phyloP scores from a whole-genome alignment of 2,888 invertebrate species.

The Stenolophus ochropezus region DNA sequence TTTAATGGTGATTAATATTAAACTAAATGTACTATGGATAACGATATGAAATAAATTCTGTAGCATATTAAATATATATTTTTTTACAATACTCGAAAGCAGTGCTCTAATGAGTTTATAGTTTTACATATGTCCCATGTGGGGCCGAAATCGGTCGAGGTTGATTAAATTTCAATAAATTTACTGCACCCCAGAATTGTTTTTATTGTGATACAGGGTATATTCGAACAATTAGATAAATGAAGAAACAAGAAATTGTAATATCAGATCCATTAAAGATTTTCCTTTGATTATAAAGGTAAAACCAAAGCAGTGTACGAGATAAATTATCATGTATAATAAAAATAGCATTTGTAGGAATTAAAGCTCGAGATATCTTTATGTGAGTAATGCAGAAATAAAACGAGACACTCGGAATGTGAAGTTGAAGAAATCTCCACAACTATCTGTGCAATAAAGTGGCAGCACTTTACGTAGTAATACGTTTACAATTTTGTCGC shows the following conservation, averaged over 20 bases:
- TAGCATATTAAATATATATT: too few relatives aligned
- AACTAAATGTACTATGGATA: too few relatives aligned
- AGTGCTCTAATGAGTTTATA: too few relatives aligned
- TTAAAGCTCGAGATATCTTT: background rate
- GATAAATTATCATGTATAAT: background rate
- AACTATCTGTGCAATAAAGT: constrained; percentile 32
- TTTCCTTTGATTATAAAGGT: background rate
- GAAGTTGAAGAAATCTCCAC: constrained; percentile 11
- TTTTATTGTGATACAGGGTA: too few relatives aligned
- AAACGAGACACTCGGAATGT: background rate
- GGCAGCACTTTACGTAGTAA: constrained; percentile 19
- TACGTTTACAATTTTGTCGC: constrained; percentile 21
- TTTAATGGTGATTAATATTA: too few relatives aligned
- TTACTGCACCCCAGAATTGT: too few relatives aligned
- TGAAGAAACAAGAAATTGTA: constrained; percentile 1
- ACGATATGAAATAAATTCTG: too few relatives aligned
- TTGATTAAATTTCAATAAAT: too few relatives aligned
- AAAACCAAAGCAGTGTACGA: background rate
- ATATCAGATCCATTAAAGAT: background rate
- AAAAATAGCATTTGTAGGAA: background rate
- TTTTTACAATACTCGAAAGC: too few relatives aligned
- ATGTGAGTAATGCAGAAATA: background rate
- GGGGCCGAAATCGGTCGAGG: too few relatives aligned
- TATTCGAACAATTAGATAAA: too few relatives aligned
- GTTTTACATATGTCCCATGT: too few relatives aligned